Evolutionary conservation across 2,113 vertebrate genomes (phyloP), one percentile per base, ranked within the genome.

Genomic region (Corythaeola cristata): DNA sequence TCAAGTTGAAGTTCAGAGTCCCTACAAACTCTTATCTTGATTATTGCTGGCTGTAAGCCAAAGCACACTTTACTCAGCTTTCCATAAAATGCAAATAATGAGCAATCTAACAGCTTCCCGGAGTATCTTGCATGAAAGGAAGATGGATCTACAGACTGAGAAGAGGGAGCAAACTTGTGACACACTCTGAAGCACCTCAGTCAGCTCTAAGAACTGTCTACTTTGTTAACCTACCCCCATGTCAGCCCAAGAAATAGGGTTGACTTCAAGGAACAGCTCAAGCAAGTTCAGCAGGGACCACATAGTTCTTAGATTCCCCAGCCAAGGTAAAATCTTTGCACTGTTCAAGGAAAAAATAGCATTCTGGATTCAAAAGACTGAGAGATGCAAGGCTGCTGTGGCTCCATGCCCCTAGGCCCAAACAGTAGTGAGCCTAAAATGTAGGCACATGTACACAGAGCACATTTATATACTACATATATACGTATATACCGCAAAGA

Each of bases 401-500:
- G 62, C 39, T 75, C 67, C 18, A 22, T 1, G 0, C 6, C 9
- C 30, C n/a, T 22, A 55, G 9, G 12, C 69, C n/a, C 72, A 69
- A 63, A 39, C 12, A 12, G 14, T 0, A 53, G 44, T 5, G 23
- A 66, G 21, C 21, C 39, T 45, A 33, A 84, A 50, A 2, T 15
- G 7, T 9, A 41, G 69, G 53, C 33, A 47, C 20, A 32, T 21
- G 27, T 47, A 37, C 27, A 56, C 24, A 45, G 21, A 45, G 4
- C 23, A 52, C 0, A 0, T 32, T 77, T 72, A 39, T 55, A 7
- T 52, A 28, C 23, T 35, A 23, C 17, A 19, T 11, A 9, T 30
- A 26, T 37, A 11, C 21, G 24, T 72, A 39, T 55, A 8, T 52
- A 28, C 20, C 44, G 20, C 17, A 19, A 8, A 9, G 26, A 26